These are phyloP conservation scores for Lucilia sericata DNA, from an alignment of 1,140 invertebrate species.

Conservation along the genomic window DNA sequence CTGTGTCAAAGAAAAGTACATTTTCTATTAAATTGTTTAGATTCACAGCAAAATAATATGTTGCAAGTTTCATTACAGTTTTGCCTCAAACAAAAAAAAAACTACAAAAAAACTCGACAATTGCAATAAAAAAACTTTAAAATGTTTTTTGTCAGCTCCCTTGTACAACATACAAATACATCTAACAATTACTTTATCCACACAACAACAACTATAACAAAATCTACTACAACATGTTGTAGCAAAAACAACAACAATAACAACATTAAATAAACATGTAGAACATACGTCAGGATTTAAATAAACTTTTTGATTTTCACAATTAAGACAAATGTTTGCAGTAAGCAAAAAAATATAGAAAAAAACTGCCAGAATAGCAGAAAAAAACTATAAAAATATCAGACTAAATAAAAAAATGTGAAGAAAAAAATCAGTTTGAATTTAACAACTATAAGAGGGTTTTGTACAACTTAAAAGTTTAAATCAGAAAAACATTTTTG, in stretches of 20 bases:
- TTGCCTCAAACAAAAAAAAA: neutral
- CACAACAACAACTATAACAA: neutral
- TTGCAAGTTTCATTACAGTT: neutral
- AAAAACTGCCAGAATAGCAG: too few species aligned
- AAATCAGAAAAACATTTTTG: too few species aligned
- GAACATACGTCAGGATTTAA: slow-evolving; percentile 32
- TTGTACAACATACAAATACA: neutral
- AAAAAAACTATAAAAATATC: too few species aligned
- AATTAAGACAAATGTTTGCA: slow-evolving; percentile 27
- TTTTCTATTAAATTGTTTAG: neutral
- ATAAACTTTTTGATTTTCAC: slow-evolving; percentile 41
- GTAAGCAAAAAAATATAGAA: too few species aligned
- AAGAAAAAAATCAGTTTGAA: too few species aligned
- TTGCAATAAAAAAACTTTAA: slow-evolving; percentile 5
- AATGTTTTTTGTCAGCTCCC: neutral
- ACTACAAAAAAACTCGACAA: neutral
- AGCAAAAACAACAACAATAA: neutral
- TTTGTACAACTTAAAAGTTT: too few species aligned
- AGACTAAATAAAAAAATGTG: too few species aligned
- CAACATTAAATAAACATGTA: slow-evolving; percentile 24
- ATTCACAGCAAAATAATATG: neutral
- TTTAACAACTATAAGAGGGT: too few species aligned
- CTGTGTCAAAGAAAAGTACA: neutral
- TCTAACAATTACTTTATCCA: neutral
- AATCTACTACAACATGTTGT: too few species aligned